These are phyloP conservation scores for Pterobdella sp. DNA, from an alignment of 2,888 invertebrate genomes.

Conservation along the genomic window DNA sequence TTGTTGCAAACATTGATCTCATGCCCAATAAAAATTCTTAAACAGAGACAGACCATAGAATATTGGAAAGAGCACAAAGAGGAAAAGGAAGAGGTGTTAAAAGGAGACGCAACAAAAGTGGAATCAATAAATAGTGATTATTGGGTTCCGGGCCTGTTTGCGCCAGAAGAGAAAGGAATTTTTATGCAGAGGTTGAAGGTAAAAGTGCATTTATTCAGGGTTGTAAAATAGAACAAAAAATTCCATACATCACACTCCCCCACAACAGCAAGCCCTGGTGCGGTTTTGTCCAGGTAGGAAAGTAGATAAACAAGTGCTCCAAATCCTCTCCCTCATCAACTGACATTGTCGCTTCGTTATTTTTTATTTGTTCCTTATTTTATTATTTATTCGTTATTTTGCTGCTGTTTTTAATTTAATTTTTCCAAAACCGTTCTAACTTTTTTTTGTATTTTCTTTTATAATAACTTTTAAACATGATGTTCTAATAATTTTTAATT, in stretches of 20 bases:
- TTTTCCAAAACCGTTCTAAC: neutral
- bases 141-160: slow-evolving; percentile 6
- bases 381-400: no score
- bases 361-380: no score
- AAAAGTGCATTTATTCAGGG: no score
- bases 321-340: no score
- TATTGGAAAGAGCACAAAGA: slow-evolving; percentile 3
- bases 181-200: slow-evolving; percentile 4
- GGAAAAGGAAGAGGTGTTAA: neutral
- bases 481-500: no score
- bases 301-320: no score
- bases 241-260: neutral
- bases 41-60: neutral
- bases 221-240: no score
- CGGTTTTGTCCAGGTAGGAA: slow-evolving; percentile 9
- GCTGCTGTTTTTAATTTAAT: slow-evolving; percentile 1
- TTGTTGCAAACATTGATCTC: no score
- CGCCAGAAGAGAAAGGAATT: neutral
- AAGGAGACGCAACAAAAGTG: neutral
- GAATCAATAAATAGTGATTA: neutral
- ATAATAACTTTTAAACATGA: no score
- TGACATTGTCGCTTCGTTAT: no score
- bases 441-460: no score
- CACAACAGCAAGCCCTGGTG: neutral
- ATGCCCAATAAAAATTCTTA: no score